Evolutionary conservation across 1,140 invertebrate genomes (phyloP).

Genomic region (Eriosoma lanigerum): DNA sequence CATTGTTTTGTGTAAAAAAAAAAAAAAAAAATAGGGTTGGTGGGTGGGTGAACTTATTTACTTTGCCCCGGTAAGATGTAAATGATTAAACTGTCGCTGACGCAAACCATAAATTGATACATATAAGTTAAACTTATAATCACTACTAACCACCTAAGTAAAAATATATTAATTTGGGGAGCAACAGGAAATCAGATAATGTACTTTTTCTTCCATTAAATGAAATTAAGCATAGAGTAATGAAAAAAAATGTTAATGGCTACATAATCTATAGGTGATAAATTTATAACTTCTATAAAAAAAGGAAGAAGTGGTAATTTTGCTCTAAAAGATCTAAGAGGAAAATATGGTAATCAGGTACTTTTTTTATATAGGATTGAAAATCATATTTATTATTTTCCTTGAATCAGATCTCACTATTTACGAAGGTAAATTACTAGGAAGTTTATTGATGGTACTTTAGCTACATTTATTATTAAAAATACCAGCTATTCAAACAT

Average conservation of each 20-base stretch:
- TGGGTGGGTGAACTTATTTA: no score
- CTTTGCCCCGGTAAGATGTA: no score
- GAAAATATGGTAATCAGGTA: constrained; percentile 53
- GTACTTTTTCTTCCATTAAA: constrained; percentile 37
- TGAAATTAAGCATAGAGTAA: constrained; percentile 4
- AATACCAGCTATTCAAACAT: neutral
- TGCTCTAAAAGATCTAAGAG: constrained; percentile 19
- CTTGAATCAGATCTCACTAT: constrained; percentile 53
- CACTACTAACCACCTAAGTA: no score
- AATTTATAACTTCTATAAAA: constrained; percentile 40
- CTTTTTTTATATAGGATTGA: constrained; percentile 44
- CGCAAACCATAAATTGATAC: no score
- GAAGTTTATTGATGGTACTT: constrained; percentile 52
- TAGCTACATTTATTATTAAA: no score
- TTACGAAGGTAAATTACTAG: constrained; percentile 35
- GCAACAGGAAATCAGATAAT: constrained; percentile 6
- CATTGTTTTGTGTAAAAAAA: no score
- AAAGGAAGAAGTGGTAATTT: neutral
- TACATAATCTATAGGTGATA: constrained; percentile 43
- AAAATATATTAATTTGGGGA: neutral
- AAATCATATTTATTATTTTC: constrained; percentile 53
- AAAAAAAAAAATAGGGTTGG: no score
- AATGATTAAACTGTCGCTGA: no score
- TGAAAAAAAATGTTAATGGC: constrained; percentile 46
- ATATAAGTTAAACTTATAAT: no score